Evolutionary conservation across 2,888 invertebrate species (phyloP), one percentile per base, ranked within the genome.

Genomic region (Yponomeuta cagnagella): DNA sequence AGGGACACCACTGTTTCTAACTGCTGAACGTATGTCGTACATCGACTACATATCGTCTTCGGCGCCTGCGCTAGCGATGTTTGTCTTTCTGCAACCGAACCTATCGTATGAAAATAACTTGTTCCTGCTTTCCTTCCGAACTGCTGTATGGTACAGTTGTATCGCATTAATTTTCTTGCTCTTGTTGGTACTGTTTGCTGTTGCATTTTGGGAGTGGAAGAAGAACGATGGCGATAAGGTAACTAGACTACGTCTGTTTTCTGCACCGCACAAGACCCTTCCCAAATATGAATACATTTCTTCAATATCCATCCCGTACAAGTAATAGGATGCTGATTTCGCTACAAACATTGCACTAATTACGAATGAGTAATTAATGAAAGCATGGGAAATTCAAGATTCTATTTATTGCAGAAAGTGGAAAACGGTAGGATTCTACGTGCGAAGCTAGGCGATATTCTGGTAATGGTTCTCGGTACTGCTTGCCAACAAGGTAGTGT

Each of bases 81-180:
- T 96, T 79, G 93, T 96, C 23, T 96, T 96, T 80, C 94, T 94
- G 69, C 94, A 95, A 79, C 96, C 96, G 1, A 94, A 95, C 77
- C 80, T 96, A 5, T 95, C 96, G 0, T 95, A 94, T 73, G 94
- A 96, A 63, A 94, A 94, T 74, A 96, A 96, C 78, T 93, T 96
- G 67, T 96, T 95, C 78, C 82, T 94, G 2, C 83, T 96, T 43
- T 95, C 96, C 0, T 96, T 96, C 78, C 91, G 93, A 72, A 86
- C 81, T 48, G 84, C 89, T 1, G 95, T 96, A 15, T 96, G 96
- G 96, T 84, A 93, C 69, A 92, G 93, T 48, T 90, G 92, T 30
- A 75, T 88, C 6, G 87, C 83, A 0, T 78, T 95, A 48, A 77
- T 94, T 5, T 73, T 92, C n/a, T 70, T 94, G 43, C 82, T 93